phyloP scores from a whole-genome alignment of 2,797 vertebrate genomes.

The Chaetodon trifasciatus region DNA sequence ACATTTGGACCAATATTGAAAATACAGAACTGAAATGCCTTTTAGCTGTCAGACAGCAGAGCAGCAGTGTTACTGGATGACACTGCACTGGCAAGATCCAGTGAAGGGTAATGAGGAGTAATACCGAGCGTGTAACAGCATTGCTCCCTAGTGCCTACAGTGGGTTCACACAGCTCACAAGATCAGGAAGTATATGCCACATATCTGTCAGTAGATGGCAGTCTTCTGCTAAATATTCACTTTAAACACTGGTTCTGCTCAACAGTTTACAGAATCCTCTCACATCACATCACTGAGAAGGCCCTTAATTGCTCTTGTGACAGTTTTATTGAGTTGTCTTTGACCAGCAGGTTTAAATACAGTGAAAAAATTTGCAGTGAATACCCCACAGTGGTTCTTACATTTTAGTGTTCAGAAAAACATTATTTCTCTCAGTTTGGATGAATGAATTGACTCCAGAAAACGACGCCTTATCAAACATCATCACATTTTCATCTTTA shows the following conservation, averaged over 20 bases:
- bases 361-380: constrained; percentile 6
- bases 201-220: constrained; percentile 71
- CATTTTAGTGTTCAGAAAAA: constrained; percentile 60
- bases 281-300: constrained; percentile 6
- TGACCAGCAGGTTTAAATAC: neutral
- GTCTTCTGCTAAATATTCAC: constrained; percentile 30
- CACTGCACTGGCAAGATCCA: neutral
- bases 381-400: neutral
- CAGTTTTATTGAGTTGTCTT: constrained; percentile 10
- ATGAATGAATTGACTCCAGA: neutral
- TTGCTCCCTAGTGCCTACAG: constrained; percentile 54
- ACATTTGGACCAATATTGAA: neutral
- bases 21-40: neutral
- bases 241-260: neutral
- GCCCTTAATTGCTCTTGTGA: constrained; percentile 10
- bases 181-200: neutral
- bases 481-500: neutral
- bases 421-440: neutral
- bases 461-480: neutral
- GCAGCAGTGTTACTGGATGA: neutral
- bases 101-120: neutral
- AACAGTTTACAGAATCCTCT: neutral
- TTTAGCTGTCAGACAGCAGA: neutral
- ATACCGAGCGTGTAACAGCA: constrained; percentile 11
- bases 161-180: constrained; percentile 39